phyloP scores from a whole-genome alignment of 2,797 vertebrate genomes.

The Sebastes kiyomatsui region DNA sequence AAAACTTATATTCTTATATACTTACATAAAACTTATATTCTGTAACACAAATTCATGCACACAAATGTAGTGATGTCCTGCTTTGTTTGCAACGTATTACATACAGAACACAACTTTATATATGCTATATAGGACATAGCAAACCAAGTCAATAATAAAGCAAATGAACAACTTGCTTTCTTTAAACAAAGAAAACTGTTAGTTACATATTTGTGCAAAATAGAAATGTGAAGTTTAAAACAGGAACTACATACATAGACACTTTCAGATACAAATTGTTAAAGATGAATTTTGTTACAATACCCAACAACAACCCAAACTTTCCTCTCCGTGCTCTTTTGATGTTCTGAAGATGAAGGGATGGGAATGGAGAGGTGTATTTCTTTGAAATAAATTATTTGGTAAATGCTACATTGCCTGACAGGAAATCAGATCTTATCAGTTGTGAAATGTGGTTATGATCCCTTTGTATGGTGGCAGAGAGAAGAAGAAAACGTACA shows the following conservation, averaged over 20 bases:
- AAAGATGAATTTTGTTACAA: neutral
- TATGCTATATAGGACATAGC: neutral
- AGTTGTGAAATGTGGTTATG: neutral
- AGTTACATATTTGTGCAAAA: conserved; percentile 66
- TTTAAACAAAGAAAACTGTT: conserved; percentile 3
- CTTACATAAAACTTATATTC: neutral
- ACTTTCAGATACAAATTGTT: neutral
- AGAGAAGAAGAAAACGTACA: neutral
- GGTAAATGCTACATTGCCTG: neutral
- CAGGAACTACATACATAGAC: conserved; percentile 5
- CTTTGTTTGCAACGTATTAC: conserved; percentile 17
- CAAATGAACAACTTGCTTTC: neutral
- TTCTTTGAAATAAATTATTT: neutral
- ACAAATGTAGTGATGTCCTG: neutral
- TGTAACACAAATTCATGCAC: neutral
- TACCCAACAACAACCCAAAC: neutral
- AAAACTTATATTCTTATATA: neutral
- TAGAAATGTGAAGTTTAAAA: neutral
- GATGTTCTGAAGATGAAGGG: neutral
- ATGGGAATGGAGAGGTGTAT: neutral
- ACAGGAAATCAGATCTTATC: neutral
- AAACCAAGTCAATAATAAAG: conserved; percentile 55
- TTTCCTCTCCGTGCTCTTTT: neutral
- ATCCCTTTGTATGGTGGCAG: neutral
- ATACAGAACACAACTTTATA: conserved; percentile 38